These are phyloP conservation scores for Penaeus chinensis DNA, from an alignment of 1,140 invertebrate genomes.

Conservation along the genomic window DNA sequence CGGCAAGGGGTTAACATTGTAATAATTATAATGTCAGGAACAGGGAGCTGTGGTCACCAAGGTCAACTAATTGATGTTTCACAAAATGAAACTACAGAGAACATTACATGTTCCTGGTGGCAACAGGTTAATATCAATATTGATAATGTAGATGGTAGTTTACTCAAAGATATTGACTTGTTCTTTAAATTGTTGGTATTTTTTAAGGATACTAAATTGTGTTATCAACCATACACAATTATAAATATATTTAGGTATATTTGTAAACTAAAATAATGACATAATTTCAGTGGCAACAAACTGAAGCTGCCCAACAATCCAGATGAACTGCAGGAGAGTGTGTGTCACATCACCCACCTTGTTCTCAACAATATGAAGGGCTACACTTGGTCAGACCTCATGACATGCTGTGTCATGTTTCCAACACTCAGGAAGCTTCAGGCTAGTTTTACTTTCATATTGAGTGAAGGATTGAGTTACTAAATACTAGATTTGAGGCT, in stretches of 20 bases:
- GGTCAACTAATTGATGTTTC: too few relatives aligned
- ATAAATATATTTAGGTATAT: background rate
- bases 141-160: too few relatives aligned
- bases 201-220: background rate
- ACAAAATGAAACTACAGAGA: too few relatives aligned
- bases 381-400: conserved; percentile 80
- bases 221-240: background rate
- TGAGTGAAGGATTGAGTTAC: too few relatives aligned
- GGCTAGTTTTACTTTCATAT: conserved; percentile 63
- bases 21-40: too few relatives aligned
- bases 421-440: conserved; percentile 78
- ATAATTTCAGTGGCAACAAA: conserved; percentile 78
- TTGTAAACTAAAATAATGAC: conserved; percentile 30
- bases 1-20: too few relatives aligned
- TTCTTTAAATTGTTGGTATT: conserved; percentile 1
- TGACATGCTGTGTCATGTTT: conserved; percentile 79
- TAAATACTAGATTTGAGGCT: too few relatives aligned
- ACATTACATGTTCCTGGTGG: too few relatives aligned
- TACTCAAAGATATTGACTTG: too few relatives aligned
- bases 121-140: too few relatives aligned
- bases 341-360: conserved; percentile 76
- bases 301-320: conserved; percentile 73
- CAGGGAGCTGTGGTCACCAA: too few relatives aligned
- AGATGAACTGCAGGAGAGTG: conserved; percentile 69
- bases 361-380: conserved; percentile 77